phyloP scores from a whole-genome alignment of 2,888 invertebrate species.

The Deroplatys truncata region DNA sequence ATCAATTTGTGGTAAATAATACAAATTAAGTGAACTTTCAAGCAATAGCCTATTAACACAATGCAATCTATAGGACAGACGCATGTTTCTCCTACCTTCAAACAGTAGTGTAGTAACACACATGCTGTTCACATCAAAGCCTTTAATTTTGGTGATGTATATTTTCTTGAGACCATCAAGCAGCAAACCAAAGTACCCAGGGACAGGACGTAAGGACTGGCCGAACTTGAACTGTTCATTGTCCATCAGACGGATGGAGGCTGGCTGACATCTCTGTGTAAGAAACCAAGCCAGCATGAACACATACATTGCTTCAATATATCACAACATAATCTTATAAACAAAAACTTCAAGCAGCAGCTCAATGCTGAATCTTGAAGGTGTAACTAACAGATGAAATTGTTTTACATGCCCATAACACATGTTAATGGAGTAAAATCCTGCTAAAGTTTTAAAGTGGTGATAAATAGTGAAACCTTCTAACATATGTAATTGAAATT shows the following conservation, averaged over 20 bases:
- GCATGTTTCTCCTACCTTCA: conserved; percentile 57
- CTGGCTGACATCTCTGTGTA: conserved; percentile 79
- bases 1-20: no score
- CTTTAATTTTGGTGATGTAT: conserved; percentile 83
- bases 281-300: conserved; percentile 5
- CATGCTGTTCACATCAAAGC: conserved; percentile 73
- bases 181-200: conserved; percentile 59
- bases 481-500: no score
- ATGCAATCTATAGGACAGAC: no score
- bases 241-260: conserved; percentile 94
- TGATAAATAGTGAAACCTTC: no score
- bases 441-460: no score
- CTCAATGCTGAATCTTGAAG: no score
- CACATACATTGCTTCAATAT: no score
- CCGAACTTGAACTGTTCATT: conserved; percentile 97
- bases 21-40: no score
- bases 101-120: conserved; percentile 92
- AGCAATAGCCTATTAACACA: no score
- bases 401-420: no score
- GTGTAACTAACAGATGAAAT: no score
- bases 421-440: no score
- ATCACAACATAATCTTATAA: background rate
- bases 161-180: conserved; percentile 79
- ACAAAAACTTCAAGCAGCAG: background rate
- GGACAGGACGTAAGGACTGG: conserved; percentile 64